Evolutionary conservation across 2,888 invertebrate genomes (phyloP), one percentile per base, ranked within the genome.

Genomic region (Eupelmus urozonus): DNA sequence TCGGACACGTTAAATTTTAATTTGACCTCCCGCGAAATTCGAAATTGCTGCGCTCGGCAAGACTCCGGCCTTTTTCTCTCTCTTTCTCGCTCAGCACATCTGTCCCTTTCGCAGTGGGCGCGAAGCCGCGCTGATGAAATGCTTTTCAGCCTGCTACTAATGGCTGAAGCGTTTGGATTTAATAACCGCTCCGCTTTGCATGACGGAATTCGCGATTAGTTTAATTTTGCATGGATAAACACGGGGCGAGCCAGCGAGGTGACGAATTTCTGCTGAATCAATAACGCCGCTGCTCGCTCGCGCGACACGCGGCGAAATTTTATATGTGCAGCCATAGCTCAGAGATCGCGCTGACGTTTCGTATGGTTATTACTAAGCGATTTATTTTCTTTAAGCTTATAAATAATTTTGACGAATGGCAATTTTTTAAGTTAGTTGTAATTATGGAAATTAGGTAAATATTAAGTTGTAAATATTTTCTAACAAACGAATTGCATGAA

Each of bases 201-300:
- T 42, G 60, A 73, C 34, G 55, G 25, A 40, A 62, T 70, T 76
- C 34, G 34, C 62, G 69, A 76, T 70, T 69, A 76, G 75, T 53
- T 76, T 70, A 63, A 62, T 70, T 76, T 70, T 76, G 69, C 69
- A 70, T 63, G 66, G 59, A 67, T 76, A 62, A 76, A 69, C 63
- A 76, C 67, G 18, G 16, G n/a, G 42, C 23, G 49, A 29, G 49
- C 25, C 20, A n/a, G 27, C n/a, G 66, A 67, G 66, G 51, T 67
- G 60, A 67, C 66, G 51, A 66, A 75, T 75, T 75, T 75, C 29
- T 55, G 59, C 66, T 75, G 66, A 75, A 75, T 75, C 66, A 67
- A 75, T 75, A 75, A 60, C 66, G 55, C 3, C 16, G 45, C 16
- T 16, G 45, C 45, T 45, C 4, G 2, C 16, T 13, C 45, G 3